Evolutionary conservation across 2,888 invertebrate genomes (phyloP), one percentile per base, ranked within the genome.

Genomic region (Synergus itoensis): DNA sequence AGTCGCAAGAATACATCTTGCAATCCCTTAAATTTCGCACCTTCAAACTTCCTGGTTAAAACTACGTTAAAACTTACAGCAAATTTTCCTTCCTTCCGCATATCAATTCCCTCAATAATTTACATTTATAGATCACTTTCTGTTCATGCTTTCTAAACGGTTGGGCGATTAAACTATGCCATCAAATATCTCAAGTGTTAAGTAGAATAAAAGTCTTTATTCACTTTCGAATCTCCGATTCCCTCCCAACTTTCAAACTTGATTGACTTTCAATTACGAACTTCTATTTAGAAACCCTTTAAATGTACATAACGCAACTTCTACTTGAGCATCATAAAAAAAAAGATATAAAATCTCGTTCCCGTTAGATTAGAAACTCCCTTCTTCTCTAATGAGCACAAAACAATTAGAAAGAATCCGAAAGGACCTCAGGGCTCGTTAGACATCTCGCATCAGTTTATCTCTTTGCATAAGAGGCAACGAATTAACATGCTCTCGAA

Each of bases 161-260:
- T 69, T 45, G 16, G 48, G 48, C 28, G 73, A 53, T 73, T 73
- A 40, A 73, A 73, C 73, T 28, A n/a, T 65, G 65, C 73, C n/a
- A 53, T 69, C 69, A 69, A 48, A 69, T 53, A 73, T 73, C 73
- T 73, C 73, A n/a, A 73, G 53, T 53, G 53, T 73, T 53, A 73
- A 73, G n/a, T 73, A n/a, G 1, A 36, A 53, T 73, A 53, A 53
- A 73, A 53, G 40, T 43, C 2, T 18, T 73, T 53, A 28, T 53
- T 73, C 73, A 53, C 73, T 73, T 28, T 53, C 53, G n/a, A 69
- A 28, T 16, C n/a, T 16, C n/a, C n/a, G 14, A n/a, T 73, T 73
- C 69, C 28, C 69, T 21, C 18, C 21, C 67, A 43, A 41, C 67
- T 69, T 69, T 69, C 69, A 21, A 69, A 69, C 43, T 21, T 69